Conservation (phyloP, 2,113 vertebrate genomes). For the Burhinus bistriatus region DNA sequence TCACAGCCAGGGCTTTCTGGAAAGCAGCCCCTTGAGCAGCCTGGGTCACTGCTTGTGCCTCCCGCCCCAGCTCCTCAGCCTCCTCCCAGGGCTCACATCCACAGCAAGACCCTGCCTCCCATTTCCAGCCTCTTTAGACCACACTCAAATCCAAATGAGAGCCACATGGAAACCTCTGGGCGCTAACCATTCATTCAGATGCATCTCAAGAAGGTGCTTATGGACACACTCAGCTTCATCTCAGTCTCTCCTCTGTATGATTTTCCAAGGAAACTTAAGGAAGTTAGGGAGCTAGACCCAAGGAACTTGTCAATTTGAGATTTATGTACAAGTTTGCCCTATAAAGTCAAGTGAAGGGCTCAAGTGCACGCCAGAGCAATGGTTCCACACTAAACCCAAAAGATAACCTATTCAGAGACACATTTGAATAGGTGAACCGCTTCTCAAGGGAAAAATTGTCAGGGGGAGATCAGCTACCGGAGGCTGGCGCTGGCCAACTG, state of each 20-base stretch:
- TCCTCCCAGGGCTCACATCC: not conserved
- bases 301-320: not conserved
- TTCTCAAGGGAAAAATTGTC: not conserved
- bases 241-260: not conserved
- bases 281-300: no score
- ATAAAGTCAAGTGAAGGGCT: not conserved
- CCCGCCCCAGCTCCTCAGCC: not conserved
- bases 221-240: not conserved
- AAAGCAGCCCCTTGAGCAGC: not conserved
- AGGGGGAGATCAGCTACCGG: not conserved
- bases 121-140: not conserved
- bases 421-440: not conserved
- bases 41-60: not conserved
- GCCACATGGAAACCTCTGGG: not conserved
- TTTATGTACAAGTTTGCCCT: not conserved
- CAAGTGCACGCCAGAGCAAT: fast-evolving
- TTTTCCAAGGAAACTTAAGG: not conserved
- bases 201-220: not conserved
- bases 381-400: not conserved
- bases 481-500: not conserved
- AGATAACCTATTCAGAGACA: not conserved
- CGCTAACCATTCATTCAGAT: no score
- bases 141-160: not conserved
- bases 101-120: not conserved
- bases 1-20: not conserved